Percentiles rank a stretch among this genome's conserved stretches.
phyloP scores from a whole-genome alignment of 1,140 invertebrate species.

The Drosophila bocki region DNA sequence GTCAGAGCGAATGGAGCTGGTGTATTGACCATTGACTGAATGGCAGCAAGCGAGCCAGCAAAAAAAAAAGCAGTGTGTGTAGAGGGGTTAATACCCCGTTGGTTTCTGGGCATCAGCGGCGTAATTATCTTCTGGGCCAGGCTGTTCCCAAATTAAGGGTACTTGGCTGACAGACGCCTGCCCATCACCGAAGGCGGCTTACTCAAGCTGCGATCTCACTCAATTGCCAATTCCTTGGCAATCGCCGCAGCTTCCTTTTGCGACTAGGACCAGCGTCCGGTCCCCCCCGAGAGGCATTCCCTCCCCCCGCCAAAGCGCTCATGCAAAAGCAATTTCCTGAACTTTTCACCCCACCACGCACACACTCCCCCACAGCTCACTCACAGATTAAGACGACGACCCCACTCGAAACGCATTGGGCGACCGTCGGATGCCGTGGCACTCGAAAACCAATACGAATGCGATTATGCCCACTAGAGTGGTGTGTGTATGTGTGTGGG shows the following conservation, averaged over 20 bases:
- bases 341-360: slow-evolving; percentile 61
- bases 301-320: slow-evolving; percentile 52
- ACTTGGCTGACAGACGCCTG: slow-evolving; percentile 4
- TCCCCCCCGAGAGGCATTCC: background rate
- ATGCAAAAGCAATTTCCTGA: slow-evolving; percentile 83
- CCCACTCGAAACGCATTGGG: slow-evolving; percentile 62
- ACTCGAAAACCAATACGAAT: slow-evolving; percentile 75
- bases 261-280: slow-evolving; percentile 40
- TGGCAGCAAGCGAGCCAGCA: slow-evolving; percentile 54
- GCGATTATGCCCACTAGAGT: slow-evolving; percentile 65
- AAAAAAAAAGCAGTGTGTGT: background rate
- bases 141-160: slow-evolving; percentile 23
- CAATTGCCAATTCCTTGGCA: slow-evolving; percentile 63
- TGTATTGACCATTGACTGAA: slow-evolving; percentile 70
- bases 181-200: slow-evolving; percentile 27
- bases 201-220: slow-evolving; percentile 32
- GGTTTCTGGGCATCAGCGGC: background rate
- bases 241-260: slow-evolving; percentile 72
- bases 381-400: slow-evolving; percentile 44
- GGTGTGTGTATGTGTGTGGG: slow-evolving; percentile 19
- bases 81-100: background rate
- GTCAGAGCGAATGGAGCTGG: slow-evolving; percentile 64
- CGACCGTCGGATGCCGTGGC: slow-evolving; percentile 43
- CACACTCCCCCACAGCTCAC: slow-evolving; percentile 10
- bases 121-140: slow-evolving; percentile 5